phyloP scores from a whole-genome alignment of 2,113 vertebrate genomes.

The Calonectris borealis region DNA sequence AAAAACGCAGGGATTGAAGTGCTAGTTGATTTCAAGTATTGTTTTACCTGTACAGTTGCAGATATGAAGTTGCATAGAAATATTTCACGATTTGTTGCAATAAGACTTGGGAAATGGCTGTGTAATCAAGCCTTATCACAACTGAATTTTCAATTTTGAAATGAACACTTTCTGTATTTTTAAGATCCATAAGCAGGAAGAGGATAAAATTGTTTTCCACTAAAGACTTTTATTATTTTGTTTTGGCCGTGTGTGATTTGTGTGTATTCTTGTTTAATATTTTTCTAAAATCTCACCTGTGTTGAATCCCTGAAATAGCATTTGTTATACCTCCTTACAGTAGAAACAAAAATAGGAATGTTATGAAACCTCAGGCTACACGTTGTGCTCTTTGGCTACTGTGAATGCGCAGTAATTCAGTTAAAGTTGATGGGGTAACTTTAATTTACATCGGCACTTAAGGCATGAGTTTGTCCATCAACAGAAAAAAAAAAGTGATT shows the following conservation, averaged over 20 bases:
- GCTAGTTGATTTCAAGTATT: constrained; percentile 56
- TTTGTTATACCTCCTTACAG: background rate
- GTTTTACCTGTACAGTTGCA: constrained; percentile 68
- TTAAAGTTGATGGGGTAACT: background rate
- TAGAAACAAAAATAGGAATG: background rate
- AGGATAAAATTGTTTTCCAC: constrained; percentile 70
- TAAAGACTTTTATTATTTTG: constrained; percentile 75
- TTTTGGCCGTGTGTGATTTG: constrained; percentile 73
- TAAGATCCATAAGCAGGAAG: constrained; percentile 54
- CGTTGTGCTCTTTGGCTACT: background rate
- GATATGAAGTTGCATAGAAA: constrained; percentile 47
- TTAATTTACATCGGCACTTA: background rate
- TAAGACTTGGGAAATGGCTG: constrained; percentile 48
- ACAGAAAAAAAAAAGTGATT: background rate
- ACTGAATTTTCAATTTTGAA: constrained; percentile 59
- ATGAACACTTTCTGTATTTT: constrained; percentile 70
- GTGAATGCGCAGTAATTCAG: background rate
- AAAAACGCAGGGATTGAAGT: constrained; percentile 60
- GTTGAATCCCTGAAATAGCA: background rate
- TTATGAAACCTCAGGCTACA: background rate
- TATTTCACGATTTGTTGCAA: constrained; percentile 60
- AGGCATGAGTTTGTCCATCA: background rate
- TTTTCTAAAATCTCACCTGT: constrained; percentile 19
- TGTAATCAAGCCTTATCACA: constrained; percentile 63
- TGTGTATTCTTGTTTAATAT: constrained; percentile 47